Evolutionary conservation across 2,113 vertebrate species (phyloP).

Genomic region (Hypocryptadius cinnamomeus): DNA sequence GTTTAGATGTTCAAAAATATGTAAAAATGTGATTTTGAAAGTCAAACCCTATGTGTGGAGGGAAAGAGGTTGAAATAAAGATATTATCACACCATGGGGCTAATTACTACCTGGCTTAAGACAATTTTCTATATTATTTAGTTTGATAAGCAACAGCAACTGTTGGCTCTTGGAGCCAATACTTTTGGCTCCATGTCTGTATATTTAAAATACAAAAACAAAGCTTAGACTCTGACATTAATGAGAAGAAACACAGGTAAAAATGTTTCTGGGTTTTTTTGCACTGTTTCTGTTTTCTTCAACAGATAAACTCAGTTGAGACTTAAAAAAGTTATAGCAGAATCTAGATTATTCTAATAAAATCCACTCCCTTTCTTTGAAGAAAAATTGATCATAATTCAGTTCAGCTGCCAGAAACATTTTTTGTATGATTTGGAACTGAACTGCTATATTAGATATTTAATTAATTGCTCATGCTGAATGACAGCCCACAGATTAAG

Average conservation of each 20-base stretch:
- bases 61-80: background rate
- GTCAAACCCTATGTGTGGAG: background rate
- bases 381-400: background rate
- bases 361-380: background rate
- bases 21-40: background rate
- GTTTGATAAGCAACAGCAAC: background rate
- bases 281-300: background rate
- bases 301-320: background rate
- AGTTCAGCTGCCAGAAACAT: background rate
- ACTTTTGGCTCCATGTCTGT: background rate
- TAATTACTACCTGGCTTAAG: background rate
- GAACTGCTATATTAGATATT: background rate
- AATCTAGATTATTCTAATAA: background rate
- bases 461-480: background rate
- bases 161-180: too few relatives aligned
- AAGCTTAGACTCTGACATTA: background rate
- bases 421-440: background rate
- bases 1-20: background rate
- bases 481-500: background rate
- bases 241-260: background rate
- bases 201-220: background rate
- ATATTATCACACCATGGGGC: background rate
- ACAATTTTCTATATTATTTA: background rate
- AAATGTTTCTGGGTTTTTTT: too few relatives aligned
- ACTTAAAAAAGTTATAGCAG: background rate